Conservation (phyloP, 2,888 invertebrate genomes). For the Acanthacorydalis orientalis region DNA sequence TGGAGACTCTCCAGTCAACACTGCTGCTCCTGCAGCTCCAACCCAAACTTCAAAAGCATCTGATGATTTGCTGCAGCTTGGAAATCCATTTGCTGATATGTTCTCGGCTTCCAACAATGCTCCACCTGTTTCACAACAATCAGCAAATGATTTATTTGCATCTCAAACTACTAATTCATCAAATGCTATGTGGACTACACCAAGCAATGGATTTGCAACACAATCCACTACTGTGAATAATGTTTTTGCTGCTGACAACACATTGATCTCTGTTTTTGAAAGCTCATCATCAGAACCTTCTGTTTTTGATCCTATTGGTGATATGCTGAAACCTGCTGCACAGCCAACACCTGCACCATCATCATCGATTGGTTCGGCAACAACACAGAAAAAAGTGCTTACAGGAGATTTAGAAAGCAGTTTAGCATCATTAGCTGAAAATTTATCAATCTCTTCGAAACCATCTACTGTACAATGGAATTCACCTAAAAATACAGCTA, state of each 20-base stretch:
- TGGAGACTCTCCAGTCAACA: slow-evolving; percentile 34
- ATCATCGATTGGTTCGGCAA: slow-evolving; percentile 19
- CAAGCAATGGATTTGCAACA: slow-evolving; percentile 17
- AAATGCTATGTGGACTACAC: background rate
- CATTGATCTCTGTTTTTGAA: slow-evolving; percentile 32
- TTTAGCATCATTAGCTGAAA: slow-evolving; percentile 83
- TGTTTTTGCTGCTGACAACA: slow-evolving; percentile 21
- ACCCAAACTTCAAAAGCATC: slow-evolving; percentile 45
- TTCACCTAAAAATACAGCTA: slow-evolving; percentile 52
- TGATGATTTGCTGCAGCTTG: slow-evolving; percentile 65
- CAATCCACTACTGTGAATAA: slow-evolving; percentile 10
- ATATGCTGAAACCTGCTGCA: slow-evolving; percentile 40
- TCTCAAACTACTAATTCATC: background rate
- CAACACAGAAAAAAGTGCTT: slow-evolving; percentile 40
- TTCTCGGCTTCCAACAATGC: slow-evolving; percentile 17
- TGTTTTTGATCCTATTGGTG: slow-evolving; percentile 41
- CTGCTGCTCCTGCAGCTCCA: slow-evolving; percentile 22
- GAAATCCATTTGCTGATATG: slow-evolving; percentile 82
- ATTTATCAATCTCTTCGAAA: slow-evolving; percentile 60
- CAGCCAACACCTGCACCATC: slow-evolving; percentile 15
- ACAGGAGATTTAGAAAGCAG: slow-evolving; percentile 90
- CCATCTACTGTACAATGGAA: slow-evolving; percentile 66
- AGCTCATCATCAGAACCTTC: slow-evolving; percentile 23
- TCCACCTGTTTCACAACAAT: slow-evolving; percentile 7
- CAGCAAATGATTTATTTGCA: slow-evolving; percentile 1